Evolutionary conservation across 2,113 vertebrate genomes (phyloP), one percentile per base, ranked within the genome.

Genomic region (Crotophaga sulcirostris): DNA sequence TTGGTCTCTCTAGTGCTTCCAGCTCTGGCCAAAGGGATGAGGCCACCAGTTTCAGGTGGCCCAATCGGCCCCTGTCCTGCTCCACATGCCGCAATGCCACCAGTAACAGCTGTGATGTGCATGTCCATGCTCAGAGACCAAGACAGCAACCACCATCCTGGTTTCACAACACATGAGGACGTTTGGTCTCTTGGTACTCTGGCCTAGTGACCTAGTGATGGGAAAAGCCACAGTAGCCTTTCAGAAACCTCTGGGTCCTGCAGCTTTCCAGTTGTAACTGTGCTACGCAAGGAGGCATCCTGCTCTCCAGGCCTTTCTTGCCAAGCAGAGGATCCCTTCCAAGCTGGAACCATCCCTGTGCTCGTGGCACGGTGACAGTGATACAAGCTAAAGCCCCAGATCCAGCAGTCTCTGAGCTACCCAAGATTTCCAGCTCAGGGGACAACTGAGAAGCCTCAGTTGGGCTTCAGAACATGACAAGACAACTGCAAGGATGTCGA

Each of bases 81-180:
- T 44, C 9, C 5, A 1, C 0, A 0, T 67, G 77, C 44, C 73
- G 59, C 52, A 5, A 9, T 45, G 40, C 29, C 44, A 21, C 54
- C 6, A 11, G 14, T 3, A 64, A 11, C 9, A 45, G 63, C 42
- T 0, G 2, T 3, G n/a, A 29, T 15, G 31, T 4, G 3, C 13
- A 19, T 1, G 3, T 3, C 18, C 20, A 20, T 1, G 4, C 14
- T 45, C 72, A 31, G 31, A 19, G 51, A 24, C 59, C 72, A 51
- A 63, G 13, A 77, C 2, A 9, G 29, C 38, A 67, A 2, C 18
- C 33, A 33, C 3, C 64, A 81, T 45, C 33, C 7, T 60, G 3
- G 0, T 20, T 52, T 28, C 28, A 28, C 49, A 69, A 47, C 54
- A 47, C 3, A 67, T 28, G 25, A 54, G 80, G 64, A 45, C 17